Base-by-base conservation (phyloP, 2,888 invertebrate genomes). In the Catocala sponsa region DNA sequence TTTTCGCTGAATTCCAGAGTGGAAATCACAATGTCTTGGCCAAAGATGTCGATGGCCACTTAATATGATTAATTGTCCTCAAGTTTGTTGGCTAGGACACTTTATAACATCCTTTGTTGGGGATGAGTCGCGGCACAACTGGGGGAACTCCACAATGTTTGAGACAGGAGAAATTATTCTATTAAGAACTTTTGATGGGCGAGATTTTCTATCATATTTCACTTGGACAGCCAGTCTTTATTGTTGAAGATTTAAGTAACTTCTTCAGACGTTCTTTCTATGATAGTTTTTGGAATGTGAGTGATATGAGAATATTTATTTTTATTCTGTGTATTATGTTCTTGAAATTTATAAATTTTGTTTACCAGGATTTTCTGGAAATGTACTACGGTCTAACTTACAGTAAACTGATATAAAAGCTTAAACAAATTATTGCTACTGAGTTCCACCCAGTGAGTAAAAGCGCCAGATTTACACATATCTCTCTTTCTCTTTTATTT, bases 141-240 rank as follows among this genome's bases (percentile, higher is more conserved):
- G 63, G 63, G 57, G 64, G 73, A 79, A 76, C 74, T 82, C 71
- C 59, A 65, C 76, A 78, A 74, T 83, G 82, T 82, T 82, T 69
- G 74, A 78, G 81, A 79, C 80, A 78, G 78, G 71, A 70, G 78
- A 82, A 82, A 81, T 82, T 78, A 79, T 84, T 80, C 75, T 77
- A 77, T 81, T 79, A 80, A 11, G 68, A 79, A 81, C 74, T 82
- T 77, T 70, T 77, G 80, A 78, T 76, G 68, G 72, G 70, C 50
- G 68, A 73, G 73, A 76, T 72, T 72, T 72, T 68, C 71, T 70
- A 72, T 68, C 68, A 77, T 78, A 79, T 70, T 72, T 79, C 68
- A 79, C 53, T 32, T 54, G 60, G 57, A 64, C 68, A 72, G 71
- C 53, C 54, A 54, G 59, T 51, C 55, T 72, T 70, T 63, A 58